phyloP scores from a whole-genome alignment of 2,113 vertebrate genomes.

The Oceanites oceanicus region DNA sequence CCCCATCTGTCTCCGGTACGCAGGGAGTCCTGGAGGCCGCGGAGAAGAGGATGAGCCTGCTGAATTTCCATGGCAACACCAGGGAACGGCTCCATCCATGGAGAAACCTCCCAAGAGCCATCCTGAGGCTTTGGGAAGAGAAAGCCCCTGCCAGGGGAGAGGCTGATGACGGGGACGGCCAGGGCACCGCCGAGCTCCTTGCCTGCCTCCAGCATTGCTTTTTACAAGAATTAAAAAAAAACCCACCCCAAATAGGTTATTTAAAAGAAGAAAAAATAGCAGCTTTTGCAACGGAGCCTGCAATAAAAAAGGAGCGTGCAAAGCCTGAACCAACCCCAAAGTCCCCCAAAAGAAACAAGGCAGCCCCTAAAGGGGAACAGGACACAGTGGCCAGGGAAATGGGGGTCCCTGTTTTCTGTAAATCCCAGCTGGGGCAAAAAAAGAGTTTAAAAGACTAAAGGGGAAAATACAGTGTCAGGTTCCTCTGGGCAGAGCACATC shows the following conservation, averaged over 20 bases:
- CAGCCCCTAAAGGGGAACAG: neutral
- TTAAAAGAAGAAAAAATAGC: neutral
- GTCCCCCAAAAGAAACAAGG: neutral
- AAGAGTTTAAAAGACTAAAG: neutral
- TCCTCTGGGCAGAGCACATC: neutral
- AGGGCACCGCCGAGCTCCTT: neutral
- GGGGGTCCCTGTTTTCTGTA: neutral
- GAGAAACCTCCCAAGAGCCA: neutral
- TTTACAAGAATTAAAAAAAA: neutral
- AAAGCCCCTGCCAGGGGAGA: neutral
- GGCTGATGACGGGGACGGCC: neutral
- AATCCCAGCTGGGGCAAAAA: neutral
- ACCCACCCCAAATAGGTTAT: fast-evolving
- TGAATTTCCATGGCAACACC: conserved; percentile 56
- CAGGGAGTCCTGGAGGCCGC: neutral
- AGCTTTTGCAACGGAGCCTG: neutral
- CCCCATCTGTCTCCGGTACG: neutral
- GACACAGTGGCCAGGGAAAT: neutral
- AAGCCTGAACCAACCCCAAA: neutral
- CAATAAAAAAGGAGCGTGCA: neutral
- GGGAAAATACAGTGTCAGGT: neutral
- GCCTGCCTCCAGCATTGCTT: neutral
- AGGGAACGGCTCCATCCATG: neutral
- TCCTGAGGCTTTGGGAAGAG: neutral
- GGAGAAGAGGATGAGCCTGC: conserved; percentile 31